Conservation (phyloP, 2,888 invertebrate genomes). For the Trissolcus brochymenae region DNA sequence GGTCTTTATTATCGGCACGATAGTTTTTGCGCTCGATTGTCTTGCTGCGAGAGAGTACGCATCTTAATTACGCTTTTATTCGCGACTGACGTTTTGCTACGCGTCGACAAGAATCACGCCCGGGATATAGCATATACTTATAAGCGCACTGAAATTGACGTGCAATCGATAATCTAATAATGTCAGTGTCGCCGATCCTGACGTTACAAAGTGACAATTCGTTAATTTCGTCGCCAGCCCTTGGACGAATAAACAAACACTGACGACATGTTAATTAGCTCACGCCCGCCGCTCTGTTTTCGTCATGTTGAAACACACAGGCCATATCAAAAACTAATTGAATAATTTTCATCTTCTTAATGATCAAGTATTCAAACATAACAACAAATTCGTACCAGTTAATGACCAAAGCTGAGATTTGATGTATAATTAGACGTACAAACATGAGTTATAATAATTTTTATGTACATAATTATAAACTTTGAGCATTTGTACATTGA, state of each 20-base stretch:
- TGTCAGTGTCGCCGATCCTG: conserved; percentile 28
- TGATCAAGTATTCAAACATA: too few species aligned
- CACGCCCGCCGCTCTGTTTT: too few species aligned
- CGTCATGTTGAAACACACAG: too few species aligned
- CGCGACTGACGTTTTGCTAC: conserved; percentile 13
- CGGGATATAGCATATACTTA: conserved; percentile 10
- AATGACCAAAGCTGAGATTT: too few species aligned
- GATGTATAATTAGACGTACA: too few species aligned
- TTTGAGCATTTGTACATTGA: too few species aligned
- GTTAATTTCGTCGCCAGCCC: neutral
- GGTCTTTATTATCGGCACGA: conserved; percentile 20
- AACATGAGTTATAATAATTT: too few species aligned
- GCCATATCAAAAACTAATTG: too few species aligned
- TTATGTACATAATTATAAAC: too few species aligned
- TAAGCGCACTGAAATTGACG: conserved; percentile 32
- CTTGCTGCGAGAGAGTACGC: neutral
- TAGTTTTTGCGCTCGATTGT: conserved; percentile 5
- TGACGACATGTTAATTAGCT: conserved; percentile 16
- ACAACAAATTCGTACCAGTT: too few species aligned
- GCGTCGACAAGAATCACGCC: conserved; percentile 35
- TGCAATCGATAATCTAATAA: conserved; percentile 47
- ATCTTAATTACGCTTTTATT: conserved; percentile 27
- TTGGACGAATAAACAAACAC: too few species aligned
- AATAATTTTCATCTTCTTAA: too few species aligned
- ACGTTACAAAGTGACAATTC: conserved; percentile 30